Base-by-base conservation (phyloP, 2,113 vertebrate species). In the Hucho hucho region DNA sequence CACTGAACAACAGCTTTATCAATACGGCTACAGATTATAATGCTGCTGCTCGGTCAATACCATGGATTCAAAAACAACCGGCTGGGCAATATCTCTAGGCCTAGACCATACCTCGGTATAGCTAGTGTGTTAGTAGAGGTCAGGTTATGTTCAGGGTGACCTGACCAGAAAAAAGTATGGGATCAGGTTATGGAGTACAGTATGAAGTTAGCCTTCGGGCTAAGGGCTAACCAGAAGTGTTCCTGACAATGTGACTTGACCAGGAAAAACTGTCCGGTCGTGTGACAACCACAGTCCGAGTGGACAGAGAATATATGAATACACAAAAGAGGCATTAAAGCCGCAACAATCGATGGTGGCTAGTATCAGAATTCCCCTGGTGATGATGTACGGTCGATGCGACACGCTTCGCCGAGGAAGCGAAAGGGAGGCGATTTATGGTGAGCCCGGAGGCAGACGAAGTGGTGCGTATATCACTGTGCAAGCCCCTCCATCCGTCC, bases 281-380 rank as follows among this genome's bases (percentile, higher is more conserved):
- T 18, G 26, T 61, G 58, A n/a, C 67, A 4, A 12, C n/a, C 67
- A n/a, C 47, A 58, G 69, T 56, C 47, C 9, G 43, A 14, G 11
- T 24, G 26, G 69, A 18, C 67, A 76, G 66, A 74, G 66, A 65
- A 4, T 13, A 80, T 53, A 74, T 65, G 69, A 75, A 81, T 74
- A 76, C 81, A 85, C 69, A 73, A 66, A 26, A 26, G 79, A 66
- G 47, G 64, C 1, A 6, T 77, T 68, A 73, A 76, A 70, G 20
- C 53, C 22, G 4, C 9, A 72, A 72, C 4, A 16, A 82, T 87
- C 84, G 70, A 81, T 84, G 74, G 64, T 58, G 72, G 79, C 78
- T 69, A 53, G 49, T 56, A 71, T 81, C 70, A 71, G 67, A 70
- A 79, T 63, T 58, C 70, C 46, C 59, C 78, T 75, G 59, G 79